Evolutionary conservation across 2,113 vertebrate species (phyloP).

Genomic region (Albula glossodonta): DNA sequence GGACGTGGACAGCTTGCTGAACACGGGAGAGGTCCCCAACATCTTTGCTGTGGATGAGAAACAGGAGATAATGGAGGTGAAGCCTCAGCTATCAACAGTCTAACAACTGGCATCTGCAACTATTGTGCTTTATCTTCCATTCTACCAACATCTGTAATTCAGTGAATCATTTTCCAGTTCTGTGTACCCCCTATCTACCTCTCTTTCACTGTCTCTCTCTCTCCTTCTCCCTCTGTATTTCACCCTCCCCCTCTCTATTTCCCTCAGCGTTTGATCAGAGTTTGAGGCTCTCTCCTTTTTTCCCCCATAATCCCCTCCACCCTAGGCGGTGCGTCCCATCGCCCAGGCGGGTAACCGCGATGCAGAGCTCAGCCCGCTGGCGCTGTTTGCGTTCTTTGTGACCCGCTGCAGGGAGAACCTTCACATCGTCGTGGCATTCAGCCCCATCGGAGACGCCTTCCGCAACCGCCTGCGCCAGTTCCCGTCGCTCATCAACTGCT

Average conservation of each 20-base stretch:
- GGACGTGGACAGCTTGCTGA: conserved; percentile 91
- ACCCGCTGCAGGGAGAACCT: conserved; percentile 88
- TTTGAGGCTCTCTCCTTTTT: conserved; percentile 14
- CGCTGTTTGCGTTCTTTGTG: conserved; percentile 90
- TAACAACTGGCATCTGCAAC: neutral
- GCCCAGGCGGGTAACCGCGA: conserved; percentile 78
- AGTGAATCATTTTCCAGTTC: too few relatives aligned
- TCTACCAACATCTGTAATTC: neutral
- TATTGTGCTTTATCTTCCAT: neutral
- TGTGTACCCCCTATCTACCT: neutral
- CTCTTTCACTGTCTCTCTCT: conserved; percentile 9
- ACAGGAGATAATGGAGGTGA: conserved; percentile 92
- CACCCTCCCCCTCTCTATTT: neutral
- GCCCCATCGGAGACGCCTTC: conserved; percentile 92
- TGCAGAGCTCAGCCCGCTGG: conserved; percentile 83
- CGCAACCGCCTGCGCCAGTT: conserved; percentile 91
- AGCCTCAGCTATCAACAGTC: neutral
- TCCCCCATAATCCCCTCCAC: neutral
- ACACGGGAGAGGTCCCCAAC: conserved; percentile 92
- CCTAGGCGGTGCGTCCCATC: conserved; percentile 76
- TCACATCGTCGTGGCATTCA: conserved; percentile 91
- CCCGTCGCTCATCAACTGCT: conserved; percentile 95
- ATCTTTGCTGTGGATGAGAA: conserved; percentile 92
- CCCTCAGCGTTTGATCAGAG: neutral
- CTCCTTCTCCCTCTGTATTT: neutral